Evolutionary conservation across 2,797 vertebrate genomes (phyloP).

Genomic region (Echiichthys vipera): DNA sequence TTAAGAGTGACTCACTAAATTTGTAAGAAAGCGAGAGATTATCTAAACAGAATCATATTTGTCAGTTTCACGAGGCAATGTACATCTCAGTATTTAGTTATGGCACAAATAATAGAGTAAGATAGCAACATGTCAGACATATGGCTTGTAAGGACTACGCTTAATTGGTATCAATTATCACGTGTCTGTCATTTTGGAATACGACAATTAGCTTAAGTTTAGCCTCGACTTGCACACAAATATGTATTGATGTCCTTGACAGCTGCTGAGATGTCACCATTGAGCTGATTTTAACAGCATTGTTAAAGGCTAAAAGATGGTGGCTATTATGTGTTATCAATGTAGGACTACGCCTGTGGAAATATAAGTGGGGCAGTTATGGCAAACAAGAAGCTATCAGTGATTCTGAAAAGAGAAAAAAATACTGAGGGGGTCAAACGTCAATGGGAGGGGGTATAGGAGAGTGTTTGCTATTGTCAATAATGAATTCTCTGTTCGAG

Average conservation of each 20-base stretch:
- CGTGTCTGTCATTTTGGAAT: constrained; percentile 53
- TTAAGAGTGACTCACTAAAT: constrained; percentile 49
- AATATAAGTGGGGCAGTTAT: constrained; percentile 83
- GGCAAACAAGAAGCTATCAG: constrained; percentile 85
- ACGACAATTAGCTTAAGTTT: constrained; percentile 63
- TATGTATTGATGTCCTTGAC: constrained; percentile 61
- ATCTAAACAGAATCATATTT: constrained; percentile 46
- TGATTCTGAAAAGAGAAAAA: constrained; percentile 79
- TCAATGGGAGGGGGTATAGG: constrained; percentile 80
- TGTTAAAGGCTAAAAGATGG: constrained; percentile 71
- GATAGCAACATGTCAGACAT: constrained; percentile 36
- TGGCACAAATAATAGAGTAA: constrained; percentile 52
- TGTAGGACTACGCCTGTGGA: constrained; percentile 64
- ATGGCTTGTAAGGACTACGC: constrained; percentile 24
- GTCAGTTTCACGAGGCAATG: constrained; percentile 62
- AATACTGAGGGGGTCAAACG: constrained; percentile 78
- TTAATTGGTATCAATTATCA: constrained; percentile 72
- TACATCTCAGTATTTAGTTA: constrained; percentile 73
- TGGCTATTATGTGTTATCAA: constrained; percentile 72
- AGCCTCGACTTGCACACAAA: constrained; percentile 53
- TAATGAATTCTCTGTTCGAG: constrained; percentile 76
- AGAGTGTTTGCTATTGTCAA: constrained; percentile 77
- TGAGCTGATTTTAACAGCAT: constrained; percentile 63
- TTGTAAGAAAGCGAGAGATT: constrained; percentile 49
- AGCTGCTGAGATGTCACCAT: constrained; percentile 55